These are phyloP conservation scores for Alentia gelatinosa DNA, from an alignment of 2,888 invertebrate genomes.

Conservation along the genomic window DNA sequence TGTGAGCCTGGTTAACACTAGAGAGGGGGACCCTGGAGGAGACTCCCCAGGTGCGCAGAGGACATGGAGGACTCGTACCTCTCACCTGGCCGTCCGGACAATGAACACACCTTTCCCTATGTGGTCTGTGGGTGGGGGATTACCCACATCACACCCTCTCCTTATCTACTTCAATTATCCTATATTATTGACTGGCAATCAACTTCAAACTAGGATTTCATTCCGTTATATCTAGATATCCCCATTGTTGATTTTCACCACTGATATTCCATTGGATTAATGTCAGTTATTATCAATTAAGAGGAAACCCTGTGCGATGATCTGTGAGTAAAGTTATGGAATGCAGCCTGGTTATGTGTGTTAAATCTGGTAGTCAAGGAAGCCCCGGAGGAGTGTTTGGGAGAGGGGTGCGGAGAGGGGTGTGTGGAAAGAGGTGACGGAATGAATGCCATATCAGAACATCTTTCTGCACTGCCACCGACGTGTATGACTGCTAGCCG, in stretches of 20 bases:
- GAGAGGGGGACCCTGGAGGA: constrained; percentile 3
- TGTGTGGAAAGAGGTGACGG: background rate
- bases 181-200: too few species aligned
- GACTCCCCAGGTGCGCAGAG: background rate
- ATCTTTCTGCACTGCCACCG: background rate
- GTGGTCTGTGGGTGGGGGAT: too few species aligned
- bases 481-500: background rate
- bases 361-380: background rate
- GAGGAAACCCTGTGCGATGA: too few species aligned
- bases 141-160: background rate
- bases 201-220: too few species aligned
- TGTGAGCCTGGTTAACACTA: background rate
- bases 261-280: too few species aligned
- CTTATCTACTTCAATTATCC: too few species aligned
- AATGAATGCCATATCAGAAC: background rate
- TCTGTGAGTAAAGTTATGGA: too few species aligned
- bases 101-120: background rate
- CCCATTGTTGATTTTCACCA: too few species aligned
- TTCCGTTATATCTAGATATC: too few species aligned
- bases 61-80: background rate
- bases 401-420: background rate
- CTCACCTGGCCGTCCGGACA: background rate
- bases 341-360: too few species aligned
- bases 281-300: too few species aligned
- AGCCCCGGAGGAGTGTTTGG: background rate